Conservation (phyloP, 2,797 vertebrate genomes). For the Oceanodroma leucorhoa region DNA sequence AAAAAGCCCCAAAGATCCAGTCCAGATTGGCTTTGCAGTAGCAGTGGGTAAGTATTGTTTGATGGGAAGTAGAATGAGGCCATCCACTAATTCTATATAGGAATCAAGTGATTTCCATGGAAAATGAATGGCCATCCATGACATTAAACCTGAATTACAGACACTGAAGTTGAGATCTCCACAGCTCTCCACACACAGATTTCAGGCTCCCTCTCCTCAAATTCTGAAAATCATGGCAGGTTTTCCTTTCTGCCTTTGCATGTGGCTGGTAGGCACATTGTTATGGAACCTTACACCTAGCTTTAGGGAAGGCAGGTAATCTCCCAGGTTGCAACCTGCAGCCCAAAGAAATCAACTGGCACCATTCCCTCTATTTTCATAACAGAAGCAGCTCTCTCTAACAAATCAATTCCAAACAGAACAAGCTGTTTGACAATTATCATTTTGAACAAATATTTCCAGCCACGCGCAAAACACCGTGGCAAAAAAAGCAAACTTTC, state of each 20-base stretch:
- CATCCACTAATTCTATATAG: neutral
- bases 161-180: rapidly evolving
- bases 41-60: neutral
- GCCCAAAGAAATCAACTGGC: neutral
- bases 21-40: neutral
- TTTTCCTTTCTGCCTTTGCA: neutral
- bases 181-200: neutral
- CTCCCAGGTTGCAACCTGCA: neutral
- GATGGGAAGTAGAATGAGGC: neutral
- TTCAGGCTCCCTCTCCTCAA: neutral
- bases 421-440: conserved; percentile 24
- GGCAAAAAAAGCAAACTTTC: conserved; percentile 42
- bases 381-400: neutral
- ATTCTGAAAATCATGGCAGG: neutral
- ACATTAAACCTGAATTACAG: neutral
- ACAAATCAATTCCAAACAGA: neutral
- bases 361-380: neutral
- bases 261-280: rapidly evolving
- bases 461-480: conserved; percentile 20
- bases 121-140: neutral
- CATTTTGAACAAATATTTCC: conserved; percentile 57
- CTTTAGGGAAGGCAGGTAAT: neutral
- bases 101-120: neutral
- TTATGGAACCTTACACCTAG: rapidly evolving
- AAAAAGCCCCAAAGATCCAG: neutral